These are phyloP conservation scores for Otocyon megalotis DNA, from an alignment of 2,113 vertebrate species.

Conservation along the genomic window DNA sequence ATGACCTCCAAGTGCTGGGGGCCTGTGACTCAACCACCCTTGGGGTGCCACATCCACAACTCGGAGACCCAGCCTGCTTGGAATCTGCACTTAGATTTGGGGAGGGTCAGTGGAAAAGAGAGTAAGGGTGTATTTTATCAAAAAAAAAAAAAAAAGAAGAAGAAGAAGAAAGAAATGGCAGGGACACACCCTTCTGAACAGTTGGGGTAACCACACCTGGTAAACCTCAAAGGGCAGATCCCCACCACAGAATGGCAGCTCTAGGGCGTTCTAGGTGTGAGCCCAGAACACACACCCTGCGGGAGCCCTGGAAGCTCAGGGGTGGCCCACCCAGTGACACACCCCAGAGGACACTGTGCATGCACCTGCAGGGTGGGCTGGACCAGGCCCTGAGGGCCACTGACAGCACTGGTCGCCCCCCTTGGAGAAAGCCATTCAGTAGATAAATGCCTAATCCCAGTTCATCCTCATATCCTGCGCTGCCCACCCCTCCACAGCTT, in stretches of 20 bases:
- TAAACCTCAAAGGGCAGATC: neutral
- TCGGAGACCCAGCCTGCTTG: rapidly evolving
- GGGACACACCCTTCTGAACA: neutral
- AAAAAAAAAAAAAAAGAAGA: neutral
- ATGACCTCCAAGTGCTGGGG: rapidly evolving
- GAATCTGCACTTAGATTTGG: rapidly evolving
- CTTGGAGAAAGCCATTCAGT: neutral
- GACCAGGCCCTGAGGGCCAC: neutral
- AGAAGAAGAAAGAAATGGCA: too few relatives aligned
- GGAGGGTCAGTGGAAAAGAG: neutral
- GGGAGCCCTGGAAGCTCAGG: rapidly evolving
- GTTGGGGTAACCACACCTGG: rapidly evolving
- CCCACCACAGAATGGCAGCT: rapidly evolving
- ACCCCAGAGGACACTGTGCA: rapidly evolving
- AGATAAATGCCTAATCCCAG: too few relatives aligned
- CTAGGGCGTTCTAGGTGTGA: rapidly evolving
- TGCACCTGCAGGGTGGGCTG: too few relatives aligned
- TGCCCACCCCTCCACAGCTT: neutral
- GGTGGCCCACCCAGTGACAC: neutral
- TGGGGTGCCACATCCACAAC: rapidly evolving
- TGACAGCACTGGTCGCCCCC: rapidly evolving
- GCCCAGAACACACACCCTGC: rapidly evolving
- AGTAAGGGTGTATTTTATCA: rapidly evolving
- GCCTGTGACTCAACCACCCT: too few relatives aligned
- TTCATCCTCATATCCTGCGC: rapidly evolving